These are phyloP conservation scores for Plutomurus gul DNA, from an alignment of 1,140 invertebrate species.

Conservation along the genomic window DNA sequence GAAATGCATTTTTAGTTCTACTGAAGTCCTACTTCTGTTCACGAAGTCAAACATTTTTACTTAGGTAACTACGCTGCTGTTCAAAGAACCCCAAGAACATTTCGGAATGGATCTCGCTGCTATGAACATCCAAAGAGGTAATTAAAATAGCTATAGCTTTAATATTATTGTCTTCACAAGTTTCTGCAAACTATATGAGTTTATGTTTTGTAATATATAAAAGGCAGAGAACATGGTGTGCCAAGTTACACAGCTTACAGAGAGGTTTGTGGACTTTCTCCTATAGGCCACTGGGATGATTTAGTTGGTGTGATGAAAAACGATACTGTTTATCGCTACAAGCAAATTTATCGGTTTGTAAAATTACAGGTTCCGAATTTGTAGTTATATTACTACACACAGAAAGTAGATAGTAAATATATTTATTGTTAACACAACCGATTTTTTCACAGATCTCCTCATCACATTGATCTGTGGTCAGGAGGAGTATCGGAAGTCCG, in stretches of 20 bases:
- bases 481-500: constrained; percentile 61
- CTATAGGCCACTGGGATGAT: constrained; percentile 48
- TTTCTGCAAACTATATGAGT: neutral
- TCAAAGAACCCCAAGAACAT: constrained; percentile 56
- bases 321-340: constrained; percentile 57
- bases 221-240: constrained; percentile 60
- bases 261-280: constrained; percentile 45
- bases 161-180: neutral
- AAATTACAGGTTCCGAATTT: neutral
- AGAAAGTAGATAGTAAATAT: no score
- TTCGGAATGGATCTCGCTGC: constrained; percentile 61
- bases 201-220: no score
- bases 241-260: constrained; percentile 52
- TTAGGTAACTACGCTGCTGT: constrained; percentile 59
- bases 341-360: constrained; percentile 36
- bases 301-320: constrained; percentile 66
- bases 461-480: constrained; percentile 61
- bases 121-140: constrained; percentile 61
- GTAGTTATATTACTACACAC: neutral
- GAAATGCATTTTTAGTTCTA: neutral
- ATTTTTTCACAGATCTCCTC: constrained; percentile 52
- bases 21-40: neutral
- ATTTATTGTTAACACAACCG: no score
- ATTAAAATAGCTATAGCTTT: neutral
- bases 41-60: neutral